Conservation (phyloP, 1,140 invertebrate genomes). For the Battus philenor region DNA sequence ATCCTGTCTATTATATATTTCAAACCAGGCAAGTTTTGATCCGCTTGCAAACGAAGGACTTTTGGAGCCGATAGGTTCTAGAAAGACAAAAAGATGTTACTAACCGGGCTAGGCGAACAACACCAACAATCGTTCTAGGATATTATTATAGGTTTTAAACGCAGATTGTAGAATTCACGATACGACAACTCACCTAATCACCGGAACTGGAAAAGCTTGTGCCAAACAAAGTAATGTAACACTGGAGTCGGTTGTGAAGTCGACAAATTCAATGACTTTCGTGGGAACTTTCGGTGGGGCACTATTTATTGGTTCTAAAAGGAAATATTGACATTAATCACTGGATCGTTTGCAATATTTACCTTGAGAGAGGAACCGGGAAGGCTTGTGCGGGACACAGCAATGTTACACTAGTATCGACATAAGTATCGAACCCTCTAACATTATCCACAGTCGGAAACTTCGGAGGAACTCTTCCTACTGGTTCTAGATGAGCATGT, state of each 20-base stretch:
- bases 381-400: slow-evolving; percentile 81
- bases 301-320: slow-evolving; percentile 77
- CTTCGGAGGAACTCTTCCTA: slow-evolving; percentile 81
- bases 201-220: slow-evolving; percentile 80
- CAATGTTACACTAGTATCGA: slow-evolving; percentile 73
- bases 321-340: slow-evolving; percentile 49
- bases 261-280: slow-evolving; percentile 71
- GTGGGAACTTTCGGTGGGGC: slow-evolving; percentile 78
- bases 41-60: slow-evolving; percentile 80
- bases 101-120: background rate
- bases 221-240: slow-evolving; percentile 80
- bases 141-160: background rate
- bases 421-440: slow-evolving; percentile 74
- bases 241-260: slow-evolving; percentile 56
- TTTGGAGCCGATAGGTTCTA: slow-evolving; percentile 74
- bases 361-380: slow-evolving; percentile 80
- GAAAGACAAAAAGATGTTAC: slow-evolving; percentile 29
- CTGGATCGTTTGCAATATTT: slow-evolving; percentile 35
- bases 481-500: slow-evolving; percentile 58
- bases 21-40: slow-evolving; percentile 79
- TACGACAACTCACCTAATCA: slow-evolving; percentile 77
- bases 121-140: too few species aligned
- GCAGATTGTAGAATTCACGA: slow-evolving; percentile 7
- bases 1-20: slow-evolving; percentile 57
- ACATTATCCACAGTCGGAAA: slow-evolving; percentile 81